Conservation (phyloP, 2,797 vertebrate species). For the Triplophysa bombifrons region DNA sequence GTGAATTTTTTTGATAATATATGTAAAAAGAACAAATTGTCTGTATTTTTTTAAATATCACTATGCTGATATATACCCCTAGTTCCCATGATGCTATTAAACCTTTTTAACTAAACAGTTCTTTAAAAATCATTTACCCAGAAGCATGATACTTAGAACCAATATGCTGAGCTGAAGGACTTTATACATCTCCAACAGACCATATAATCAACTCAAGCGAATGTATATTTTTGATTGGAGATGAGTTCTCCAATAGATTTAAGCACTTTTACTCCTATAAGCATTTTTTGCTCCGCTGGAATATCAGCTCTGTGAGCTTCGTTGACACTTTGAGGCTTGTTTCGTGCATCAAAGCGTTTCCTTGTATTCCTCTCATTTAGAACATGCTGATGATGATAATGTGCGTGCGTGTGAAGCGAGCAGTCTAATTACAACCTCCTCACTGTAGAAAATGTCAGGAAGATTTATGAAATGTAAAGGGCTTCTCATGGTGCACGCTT, state of each 20-base stretch:
- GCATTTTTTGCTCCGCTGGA: neutral
- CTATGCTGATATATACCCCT: no score
- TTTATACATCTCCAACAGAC: neutral
- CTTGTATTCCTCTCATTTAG: neutral
- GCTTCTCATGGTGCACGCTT: slow-evolving; percentile 38
- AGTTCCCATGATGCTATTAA: neutral
- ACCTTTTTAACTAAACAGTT: neutral
- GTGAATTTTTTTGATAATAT: no score
- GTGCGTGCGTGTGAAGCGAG: slow-evolving; percentile 34
- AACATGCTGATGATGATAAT: slow-evolving; percentile 10
- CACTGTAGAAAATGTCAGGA: slow-evolving; percentile 52
- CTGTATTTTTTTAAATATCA: no score
- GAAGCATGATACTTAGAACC: neutral
- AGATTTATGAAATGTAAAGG: slow-evolving; percentile 53
- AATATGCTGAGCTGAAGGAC: neutral
- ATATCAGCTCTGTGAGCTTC: neutral
- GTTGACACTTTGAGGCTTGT: neutral
- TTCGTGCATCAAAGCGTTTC: slow-evolving; percentile 6
- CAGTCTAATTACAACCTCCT: slow-evolving; percentile 49
- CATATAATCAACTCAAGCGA: neutral
- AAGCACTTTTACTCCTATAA: neutral
- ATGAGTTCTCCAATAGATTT: neutral
- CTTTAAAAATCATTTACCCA: neutral
- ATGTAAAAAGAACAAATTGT: no score
- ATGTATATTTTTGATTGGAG: neutral